These are phyloP conservation scores for Calameuta pallipes DNA, from an alignment of 2,888 invertebrate genomes.

Conservation along the genomic window DNA sequence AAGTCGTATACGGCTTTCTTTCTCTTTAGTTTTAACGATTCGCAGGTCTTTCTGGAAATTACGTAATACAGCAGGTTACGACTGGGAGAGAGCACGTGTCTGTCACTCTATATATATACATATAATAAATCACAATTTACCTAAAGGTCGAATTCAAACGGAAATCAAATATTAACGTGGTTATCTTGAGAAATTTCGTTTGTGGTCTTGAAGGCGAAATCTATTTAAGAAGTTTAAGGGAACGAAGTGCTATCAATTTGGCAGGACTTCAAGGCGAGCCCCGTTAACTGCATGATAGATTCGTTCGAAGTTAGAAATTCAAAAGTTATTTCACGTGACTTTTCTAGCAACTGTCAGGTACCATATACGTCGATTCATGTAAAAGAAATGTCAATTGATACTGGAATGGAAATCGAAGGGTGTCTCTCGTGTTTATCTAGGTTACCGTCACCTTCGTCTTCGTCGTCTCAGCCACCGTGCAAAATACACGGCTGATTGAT, in stretches of 20 bases:
- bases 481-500: conserved; percentile 36
- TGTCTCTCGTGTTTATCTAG: neutral
- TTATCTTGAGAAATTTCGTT: neutral
- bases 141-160: neutral
- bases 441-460: neutral
- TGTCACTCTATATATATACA: neutral
- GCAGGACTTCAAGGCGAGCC: neutral
- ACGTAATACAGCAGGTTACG: neutral
- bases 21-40: neutral
- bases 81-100: neutral
- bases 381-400: neutral
- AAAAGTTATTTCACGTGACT: neutral
- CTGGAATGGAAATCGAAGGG: neutral
- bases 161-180: neutral
- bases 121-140: neutral
- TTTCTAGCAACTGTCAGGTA: neutral
- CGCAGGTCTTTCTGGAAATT: neutral
- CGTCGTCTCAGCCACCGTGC: neutral
- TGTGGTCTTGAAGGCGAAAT: neutral
- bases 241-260: neutral
- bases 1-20: neutral
- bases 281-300: neutral
- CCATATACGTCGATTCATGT: neutral
- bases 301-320: neutral
- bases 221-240: neutral